A percentile compares a stretch with the other conserved stretches of the same genome.
phyloP scores from a whole-genome alignment of 2,888 invertebrate genomes.

The Limnephilus auricula region DNA sequence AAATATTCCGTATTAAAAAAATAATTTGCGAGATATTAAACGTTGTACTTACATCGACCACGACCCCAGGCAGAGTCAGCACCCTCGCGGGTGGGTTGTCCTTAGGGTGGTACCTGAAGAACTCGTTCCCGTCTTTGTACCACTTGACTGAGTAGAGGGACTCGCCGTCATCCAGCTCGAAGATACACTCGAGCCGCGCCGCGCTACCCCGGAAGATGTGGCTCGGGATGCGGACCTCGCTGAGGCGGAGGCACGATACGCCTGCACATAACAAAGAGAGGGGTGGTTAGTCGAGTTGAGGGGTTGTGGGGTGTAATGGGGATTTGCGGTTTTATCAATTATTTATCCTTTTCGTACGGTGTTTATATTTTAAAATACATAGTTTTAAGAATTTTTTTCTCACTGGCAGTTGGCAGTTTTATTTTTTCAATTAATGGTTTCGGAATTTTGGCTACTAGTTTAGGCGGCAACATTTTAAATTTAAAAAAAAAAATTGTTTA shows the following conservation, averaged over 20 bases:
- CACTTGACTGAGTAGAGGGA: slow-evolving; percentile 87
- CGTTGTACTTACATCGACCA: slow-evolving; percentile 82
- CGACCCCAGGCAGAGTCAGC: slow-evolving; percentile 83
- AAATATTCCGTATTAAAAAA: background rate
- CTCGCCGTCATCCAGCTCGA: slow-evolving; percentile 83
- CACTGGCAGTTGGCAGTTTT: no score
- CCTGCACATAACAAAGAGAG: slow-evolving; percentile 65
- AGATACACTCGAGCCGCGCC: slow-evolving; percentile 82
- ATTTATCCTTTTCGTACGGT: background rate
- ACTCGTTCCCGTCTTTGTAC: slow-evolving; percentile 88
- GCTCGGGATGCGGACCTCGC: slow-evolving; percentile 83
- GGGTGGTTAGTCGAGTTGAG: slow-evolving; percentile 3
- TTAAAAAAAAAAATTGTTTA: no score
- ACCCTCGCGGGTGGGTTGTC: slow-evolving; percentile 85
- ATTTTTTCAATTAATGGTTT: no score
- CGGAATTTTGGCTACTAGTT: no score
- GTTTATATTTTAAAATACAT: no score
- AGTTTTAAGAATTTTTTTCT: no score
- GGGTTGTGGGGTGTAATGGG: background rate
- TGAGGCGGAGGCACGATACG: slow-evolving; percentile 78
- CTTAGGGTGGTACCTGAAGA: slow-evolving; percentile 85
- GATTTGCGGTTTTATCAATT: background rate
- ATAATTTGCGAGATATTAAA: slow-evolving; percentile 11
- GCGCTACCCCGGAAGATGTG: slow-evolving; percentile 83
- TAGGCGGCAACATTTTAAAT: no score